Evolutionary conservation across 2,888 invertebrate species (phyloP).

Genomic region (Phortica okadai): DNA sequence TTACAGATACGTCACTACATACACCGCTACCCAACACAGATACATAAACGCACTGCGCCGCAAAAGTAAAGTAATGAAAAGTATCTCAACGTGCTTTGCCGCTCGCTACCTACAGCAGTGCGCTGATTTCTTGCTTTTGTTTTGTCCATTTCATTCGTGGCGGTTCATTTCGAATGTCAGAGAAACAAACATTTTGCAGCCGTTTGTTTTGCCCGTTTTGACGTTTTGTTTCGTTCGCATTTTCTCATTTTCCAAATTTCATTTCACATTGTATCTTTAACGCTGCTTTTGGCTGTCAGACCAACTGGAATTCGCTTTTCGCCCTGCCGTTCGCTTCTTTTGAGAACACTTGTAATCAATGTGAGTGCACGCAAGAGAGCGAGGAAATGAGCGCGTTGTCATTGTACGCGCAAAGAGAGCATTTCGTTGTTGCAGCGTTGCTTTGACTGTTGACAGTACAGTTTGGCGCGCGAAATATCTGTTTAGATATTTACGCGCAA

Average conservation of each 20-base stretch:
- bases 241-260: conserved; percentile 20
- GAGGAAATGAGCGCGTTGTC: background rate
- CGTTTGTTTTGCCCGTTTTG: conserved; percentile 29
- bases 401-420: background rate
- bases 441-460: background rate
- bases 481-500: background rate
- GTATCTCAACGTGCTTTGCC: background rate
- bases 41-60: background rate
- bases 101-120: conserved; percentile 30
- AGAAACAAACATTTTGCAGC: conserved; percentile 38
- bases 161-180: conserved; percentile 41
- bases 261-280: background rate
- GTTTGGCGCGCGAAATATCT: conserved; percentile 3
- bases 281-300: background rate
- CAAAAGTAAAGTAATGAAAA: background rate
- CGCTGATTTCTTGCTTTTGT: conserved; percentile 66
- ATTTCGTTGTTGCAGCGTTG: background rate
- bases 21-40: background rate
- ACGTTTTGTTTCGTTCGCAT: conserved; percentile 29
- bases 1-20: background rate
- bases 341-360: conserved; percentile 49
- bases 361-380: conserved; percentile 4
- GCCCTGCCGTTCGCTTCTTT: conserved; percentile 64
- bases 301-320: conserved; percentile 52
- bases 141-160: conserved; percentile 71